Conservation (phyloP, 1,140 invertebrate species). For the Sinonovacula constricta region DNA sequence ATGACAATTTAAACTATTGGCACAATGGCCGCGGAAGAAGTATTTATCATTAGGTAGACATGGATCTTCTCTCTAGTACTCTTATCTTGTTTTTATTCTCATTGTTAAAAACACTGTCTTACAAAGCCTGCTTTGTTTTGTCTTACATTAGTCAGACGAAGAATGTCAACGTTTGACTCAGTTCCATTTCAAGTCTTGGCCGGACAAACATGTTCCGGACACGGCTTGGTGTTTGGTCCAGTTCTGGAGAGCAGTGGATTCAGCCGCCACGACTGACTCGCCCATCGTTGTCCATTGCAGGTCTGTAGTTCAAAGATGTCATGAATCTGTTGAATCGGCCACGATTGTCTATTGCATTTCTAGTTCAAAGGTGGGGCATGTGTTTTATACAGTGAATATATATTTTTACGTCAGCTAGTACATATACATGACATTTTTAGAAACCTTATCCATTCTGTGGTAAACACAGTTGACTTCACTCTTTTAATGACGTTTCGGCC, state of each 20-base stretch:
- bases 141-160: constrained; percentile 77
- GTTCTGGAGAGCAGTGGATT: constrained; percentile 81
- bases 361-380: no score
- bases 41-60: neutral
- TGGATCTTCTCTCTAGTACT: neutral
- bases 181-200: constrained; percentile 83
- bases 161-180: constrained; percentile 80
- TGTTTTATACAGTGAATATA: no score
- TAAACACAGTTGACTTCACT: no score
- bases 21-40: neutral
- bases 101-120: neutral
- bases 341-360: no score
- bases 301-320: no score
- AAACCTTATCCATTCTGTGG: no score
- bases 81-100: neutral
- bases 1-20: no score
- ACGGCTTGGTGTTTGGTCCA: constrained; percentile 82
- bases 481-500: no score
- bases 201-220: constrained; percentile 84
- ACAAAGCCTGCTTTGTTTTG: neutral
- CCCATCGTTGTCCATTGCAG: constrained; percentile 69
- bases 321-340: no score
- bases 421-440: no score
- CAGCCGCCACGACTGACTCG: neutral
- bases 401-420: no score